Evolutionary conservation across 2,113 vertebrate species (phyloP).

Genomic region (Erythrolamprus reginae): DNA sequence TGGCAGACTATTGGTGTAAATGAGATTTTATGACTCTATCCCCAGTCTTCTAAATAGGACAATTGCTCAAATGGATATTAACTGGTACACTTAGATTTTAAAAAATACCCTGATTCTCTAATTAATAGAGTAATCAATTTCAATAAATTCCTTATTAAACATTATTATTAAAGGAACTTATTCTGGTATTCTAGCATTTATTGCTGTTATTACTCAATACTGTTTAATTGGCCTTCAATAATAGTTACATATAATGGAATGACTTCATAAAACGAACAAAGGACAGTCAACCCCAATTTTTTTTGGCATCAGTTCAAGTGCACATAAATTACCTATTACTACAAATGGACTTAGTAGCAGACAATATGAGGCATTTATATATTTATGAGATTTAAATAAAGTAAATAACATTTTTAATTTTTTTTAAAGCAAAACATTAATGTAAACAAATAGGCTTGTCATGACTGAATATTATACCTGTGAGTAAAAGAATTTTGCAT

Average conservation of each 20-base stretch:
- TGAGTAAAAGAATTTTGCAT: neutral
- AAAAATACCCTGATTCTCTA: neutral
- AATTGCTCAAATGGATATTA: neutral
- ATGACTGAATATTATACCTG: neutral
- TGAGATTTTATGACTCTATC: neutral
- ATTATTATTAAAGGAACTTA: neutral
- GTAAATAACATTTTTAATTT: neutral
- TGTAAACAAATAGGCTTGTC: neutral
- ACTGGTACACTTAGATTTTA: neutral
- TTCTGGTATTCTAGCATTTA: neutral
- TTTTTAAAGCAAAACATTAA: neutral
- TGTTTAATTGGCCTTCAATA: accelerated
- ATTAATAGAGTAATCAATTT: neutral
- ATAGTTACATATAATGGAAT: neutral
- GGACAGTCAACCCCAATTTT: neutral
- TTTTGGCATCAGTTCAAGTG: neutral
- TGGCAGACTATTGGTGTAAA: neutral
- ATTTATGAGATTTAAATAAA: neutral
- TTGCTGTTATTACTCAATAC: neutral
- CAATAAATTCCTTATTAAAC: too few species aligned
- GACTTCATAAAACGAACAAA: neutral
- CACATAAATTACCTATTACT: neutral
- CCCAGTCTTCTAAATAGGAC: neutral
- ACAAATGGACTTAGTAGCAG: neutral
- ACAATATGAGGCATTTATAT: neutral